Conservation (phyloP, 2,113 vertebrate species). For the Pongo abelii region DNA sequence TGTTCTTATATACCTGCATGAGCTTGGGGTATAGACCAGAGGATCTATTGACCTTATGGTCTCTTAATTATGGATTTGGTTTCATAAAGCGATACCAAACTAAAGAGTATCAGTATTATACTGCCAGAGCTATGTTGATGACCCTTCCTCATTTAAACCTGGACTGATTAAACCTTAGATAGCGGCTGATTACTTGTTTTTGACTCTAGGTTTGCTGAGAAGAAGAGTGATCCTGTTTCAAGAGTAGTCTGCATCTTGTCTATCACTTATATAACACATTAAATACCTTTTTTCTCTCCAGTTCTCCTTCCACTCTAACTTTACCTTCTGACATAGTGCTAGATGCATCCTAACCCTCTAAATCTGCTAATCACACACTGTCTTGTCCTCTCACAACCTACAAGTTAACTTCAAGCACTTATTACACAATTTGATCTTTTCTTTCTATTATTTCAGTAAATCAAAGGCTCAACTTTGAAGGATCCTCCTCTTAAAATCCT, state of each 20-base stretch:
- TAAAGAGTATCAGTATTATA: background rate
- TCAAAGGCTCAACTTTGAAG: background rate
- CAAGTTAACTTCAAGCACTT: background rate
- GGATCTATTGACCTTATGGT: background rate
- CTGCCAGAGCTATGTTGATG: background rate
- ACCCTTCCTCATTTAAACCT: background rate
- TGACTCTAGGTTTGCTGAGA: background rate
- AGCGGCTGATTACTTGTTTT: background rate
- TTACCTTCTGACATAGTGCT: background rate
- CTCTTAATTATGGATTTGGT: slow-evolving; percentile 23
- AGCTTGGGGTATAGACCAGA: background rate
- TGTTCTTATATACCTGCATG: background rate
- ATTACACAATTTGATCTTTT: background rate
- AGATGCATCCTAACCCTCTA: background rate
- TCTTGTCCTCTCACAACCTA: background rate
- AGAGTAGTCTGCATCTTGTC: background rate
- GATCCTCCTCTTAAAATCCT: background rate
- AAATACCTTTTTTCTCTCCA: background rate
- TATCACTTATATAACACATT: background rate
- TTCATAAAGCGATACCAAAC: background rate
- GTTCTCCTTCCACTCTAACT: background rate
- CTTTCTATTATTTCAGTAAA: slow-evolving; percentile 9
- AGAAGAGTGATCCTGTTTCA: background rate
- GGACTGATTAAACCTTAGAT: background rate
- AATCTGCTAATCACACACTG: background rate